phyloP scores from a whole-genome alignment of 1,140 invertebrate species.

The Heliconius melpomene region DNA sequence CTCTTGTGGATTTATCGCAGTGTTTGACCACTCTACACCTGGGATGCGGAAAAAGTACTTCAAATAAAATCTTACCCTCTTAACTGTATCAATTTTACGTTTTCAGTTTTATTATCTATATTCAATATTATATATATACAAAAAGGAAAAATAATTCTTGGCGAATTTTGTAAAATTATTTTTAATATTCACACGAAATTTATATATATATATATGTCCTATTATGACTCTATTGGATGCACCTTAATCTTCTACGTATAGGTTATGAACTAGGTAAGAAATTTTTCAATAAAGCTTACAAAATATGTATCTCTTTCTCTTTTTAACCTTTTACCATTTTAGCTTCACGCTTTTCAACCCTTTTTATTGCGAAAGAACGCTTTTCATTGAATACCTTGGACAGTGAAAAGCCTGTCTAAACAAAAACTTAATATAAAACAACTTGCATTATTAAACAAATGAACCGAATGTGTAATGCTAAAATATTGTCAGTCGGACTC shows the following conservation, averaged over 20 bases:
- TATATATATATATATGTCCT: slow-evolving; percentile 17
- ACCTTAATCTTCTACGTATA: slow-evolving; percentile 45
- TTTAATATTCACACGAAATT: slow-evolving; percentile 16
- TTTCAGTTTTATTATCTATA: not conserved
- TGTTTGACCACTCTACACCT: not conserved
- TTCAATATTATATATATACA: not conserved
- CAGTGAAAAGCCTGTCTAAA: no score
- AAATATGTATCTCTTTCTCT: slow-evolving; percentile 22
- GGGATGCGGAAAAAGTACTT: not conserved
- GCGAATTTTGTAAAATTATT: slow-evolving; percentile 29
- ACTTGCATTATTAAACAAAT: no score
- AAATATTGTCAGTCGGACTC: no score
- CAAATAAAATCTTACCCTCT: not conserved
- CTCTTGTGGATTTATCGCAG: not conserved
- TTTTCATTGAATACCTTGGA: no score
- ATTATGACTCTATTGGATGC: slow-evolving; percentile 40
- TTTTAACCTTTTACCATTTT: not conserved
- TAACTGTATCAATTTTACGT: slow-evolving; percentile 3
- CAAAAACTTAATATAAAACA: no score
- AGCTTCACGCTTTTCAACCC: not conserved
- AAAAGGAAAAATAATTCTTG: not conserved
- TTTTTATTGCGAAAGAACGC: not conserved
- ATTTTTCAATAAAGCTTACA: slow-evolving; percentile 53
- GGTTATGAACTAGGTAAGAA: slow-evolving; percentile 45
- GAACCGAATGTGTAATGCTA: no score